phyloP scores from a whole-genome alignment of 1,140 invertebrate species.

The Hycleus phaleratus region DNA sequence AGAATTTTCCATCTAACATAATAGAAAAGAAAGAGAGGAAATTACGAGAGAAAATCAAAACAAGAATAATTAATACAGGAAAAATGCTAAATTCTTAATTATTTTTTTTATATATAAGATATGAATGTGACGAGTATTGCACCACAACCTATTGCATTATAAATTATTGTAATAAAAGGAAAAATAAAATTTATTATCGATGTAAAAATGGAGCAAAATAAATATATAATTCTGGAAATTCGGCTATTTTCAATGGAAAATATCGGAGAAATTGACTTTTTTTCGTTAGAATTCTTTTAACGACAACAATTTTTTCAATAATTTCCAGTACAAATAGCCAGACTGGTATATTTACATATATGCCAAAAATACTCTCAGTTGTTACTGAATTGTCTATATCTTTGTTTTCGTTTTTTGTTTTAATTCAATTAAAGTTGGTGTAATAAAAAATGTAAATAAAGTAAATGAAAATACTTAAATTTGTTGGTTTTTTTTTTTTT shows the following conservation, averaged over 20 bases:
- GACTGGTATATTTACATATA: not conserved
- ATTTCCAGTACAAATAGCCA: no score
- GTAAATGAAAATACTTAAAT: no score
- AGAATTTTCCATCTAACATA: no score
- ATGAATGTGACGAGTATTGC: slow-evolving; percentile 7
- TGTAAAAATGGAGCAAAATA: not conserved
- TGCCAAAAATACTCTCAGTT: slow-evolving; percentile 13
- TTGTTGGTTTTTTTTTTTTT: no score
- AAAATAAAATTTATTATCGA: not conserved
- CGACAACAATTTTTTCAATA: no score
- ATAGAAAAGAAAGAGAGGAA: no score
- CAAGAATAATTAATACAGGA: not conserved
- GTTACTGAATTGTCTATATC: not conserved
- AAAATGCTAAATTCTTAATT: no score
- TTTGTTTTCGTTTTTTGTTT: no score
- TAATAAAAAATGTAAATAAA: no score
- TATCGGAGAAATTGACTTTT: no score
- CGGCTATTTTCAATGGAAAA: not conserved
- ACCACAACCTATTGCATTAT: slow-evolving; percentile 14
- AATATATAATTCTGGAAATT: slow-evolving; percentile 1
- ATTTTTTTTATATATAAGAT: not conserved
- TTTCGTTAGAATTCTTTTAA: no score
- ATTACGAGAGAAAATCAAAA: not conserved
- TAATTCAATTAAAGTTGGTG: no score
- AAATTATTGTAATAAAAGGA: not conserved